Conservation (phyloP, 2,888 invertebrate genomes). For the Ceriagrion tenellum region DNA sequence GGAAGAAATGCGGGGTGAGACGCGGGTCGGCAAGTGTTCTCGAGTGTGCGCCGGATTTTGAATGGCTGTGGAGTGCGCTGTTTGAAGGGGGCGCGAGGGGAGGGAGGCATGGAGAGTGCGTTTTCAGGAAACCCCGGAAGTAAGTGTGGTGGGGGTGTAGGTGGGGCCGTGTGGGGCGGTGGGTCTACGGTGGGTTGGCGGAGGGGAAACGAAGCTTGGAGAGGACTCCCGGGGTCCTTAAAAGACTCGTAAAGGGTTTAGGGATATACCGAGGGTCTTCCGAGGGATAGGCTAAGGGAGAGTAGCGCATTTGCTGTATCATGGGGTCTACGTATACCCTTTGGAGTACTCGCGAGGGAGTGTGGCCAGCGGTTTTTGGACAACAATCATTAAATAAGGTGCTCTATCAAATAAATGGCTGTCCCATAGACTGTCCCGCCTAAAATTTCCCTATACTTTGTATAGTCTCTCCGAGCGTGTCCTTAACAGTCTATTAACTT, state of each 20-base stretch:
- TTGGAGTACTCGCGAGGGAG: too few species aligned
- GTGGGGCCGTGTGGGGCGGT: background rate
- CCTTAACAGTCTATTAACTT: too few species aligned
- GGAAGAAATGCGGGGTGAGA: background rate
- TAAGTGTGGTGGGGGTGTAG: background rate
- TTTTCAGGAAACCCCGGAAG: background rate
- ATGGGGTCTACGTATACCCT: background rate
- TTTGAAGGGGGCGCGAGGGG: background rate
- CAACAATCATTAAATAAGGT: too few species aligned
- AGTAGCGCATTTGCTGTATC: background rate
- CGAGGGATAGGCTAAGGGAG: background rate
- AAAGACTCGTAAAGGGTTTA: background rate
- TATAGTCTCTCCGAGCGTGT: too few species aligned
- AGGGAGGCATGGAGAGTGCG: background rate
- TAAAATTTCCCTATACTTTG: too few species aligned
- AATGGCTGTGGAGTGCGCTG: slow-evolving; percentile 25
- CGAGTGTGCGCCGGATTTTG: slow-evolving; percentile 12
- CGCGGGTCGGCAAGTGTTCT: background rate
- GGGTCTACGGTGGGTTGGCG: too few species aligned
- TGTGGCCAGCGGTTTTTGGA: too few species aligned
- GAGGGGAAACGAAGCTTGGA: background rate
- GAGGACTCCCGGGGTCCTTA: slow-evolving; percentile 17
- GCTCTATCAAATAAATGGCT: too few species aligned
- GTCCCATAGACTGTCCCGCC: too few species aligned
- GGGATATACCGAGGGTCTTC: background rate